Percentiles rank a stretch among this genome's conserved stretches.
Evolutionary conservation across 2,888 invertebrate species (phyloP).

Genomic region (Spatulosminthurus flaviceps): DNA sequence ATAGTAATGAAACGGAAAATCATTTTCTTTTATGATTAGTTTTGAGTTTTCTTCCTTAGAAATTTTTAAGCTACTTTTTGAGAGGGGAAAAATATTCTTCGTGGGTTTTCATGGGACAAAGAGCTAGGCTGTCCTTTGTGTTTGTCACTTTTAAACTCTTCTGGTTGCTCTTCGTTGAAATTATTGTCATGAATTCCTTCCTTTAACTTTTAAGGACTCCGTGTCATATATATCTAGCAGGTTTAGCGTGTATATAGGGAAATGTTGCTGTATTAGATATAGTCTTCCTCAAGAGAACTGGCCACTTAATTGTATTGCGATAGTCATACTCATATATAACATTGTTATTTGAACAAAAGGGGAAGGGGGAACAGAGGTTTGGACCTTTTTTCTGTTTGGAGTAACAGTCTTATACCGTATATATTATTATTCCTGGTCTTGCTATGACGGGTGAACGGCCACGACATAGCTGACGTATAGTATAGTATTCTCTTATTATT

Average conservation of each 20-base stretch:
- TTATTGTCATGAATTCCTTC: neutral
- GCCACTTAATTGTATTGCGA: neutral
- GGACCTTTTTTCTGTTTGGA: neutral
- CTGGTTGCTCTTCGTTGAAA: neutral
- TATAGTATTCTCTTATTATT: too few species aligned
- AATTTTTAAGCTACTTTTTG: neutral
- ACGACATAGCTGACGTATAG: too few species aligned
- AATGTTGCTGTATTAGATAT: too few species aligned
- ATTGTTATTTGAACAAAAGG: neutral
- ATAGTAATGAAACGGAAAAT: slow-evolving; percentile 15
- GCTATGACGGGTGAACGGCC: too few species aligned
- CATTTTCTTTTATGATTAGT: slow-evolving; percentile 19
- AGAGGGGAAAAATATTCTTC: neutral
- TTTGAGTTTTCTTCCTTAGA: slow-evolving; percentile 21
- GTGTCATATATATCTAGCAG: too few species aligned
- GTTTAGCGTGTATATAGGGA: too few species aligned
- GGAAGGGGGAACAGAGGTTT: slow-evolving; percentile 7
- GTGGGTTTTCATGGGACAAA: slow-evolving; percentile 10
- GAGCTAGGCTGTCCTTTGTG: neutral
- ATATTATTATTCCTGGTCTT: too few species aligned
- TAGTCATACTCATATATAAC: neutral
- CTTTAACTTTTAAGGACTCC: too few species aligned
- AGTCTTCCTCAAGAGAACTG: neutral
- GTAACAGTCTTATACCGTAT: neutral
- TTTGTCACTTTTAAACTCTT: slow-evolving; percentile 23